Base-by-base conservation (phyloP, 2,113 vertebrate genomes). In the Microcebus lehilahytsara region DNA sequence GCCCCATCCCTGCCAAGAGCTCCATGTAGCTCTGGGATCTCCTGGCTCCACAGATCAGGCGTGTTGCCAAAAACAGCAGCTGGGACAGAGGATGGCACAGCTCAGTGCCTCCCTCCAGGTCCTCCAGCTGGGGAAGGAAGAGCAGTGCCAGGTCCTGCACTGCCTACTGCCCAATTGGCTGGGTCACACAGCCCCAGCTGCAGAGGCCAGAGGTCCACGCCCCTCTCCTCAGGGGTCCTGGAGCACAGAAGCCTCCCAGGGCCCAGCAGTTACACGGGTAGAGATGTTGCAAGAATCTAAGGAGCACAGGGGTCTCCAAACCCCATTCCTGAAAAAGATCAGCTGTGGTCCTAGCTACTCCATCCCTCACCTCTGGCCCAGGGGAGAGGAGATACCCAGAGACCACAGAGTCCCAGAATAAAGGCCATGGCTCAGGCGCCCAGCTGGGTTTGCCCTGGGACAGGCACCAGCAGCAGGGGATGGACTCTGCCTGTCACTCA, bases 51-150 rank as follows among this genome's bases (percentile, higher is more conserved):
- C 62, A 51, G n/a, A 25, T 49, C 42, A 74, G 94, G 86, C 75
- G 27, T 7, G 2, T 1, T 92, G 97, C 88, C 98, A 98, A 85
- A 58, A 87, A 79, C 72, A 23, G 80, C 95, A 97, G 97, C 92
- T 97, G 93, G 79, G 51, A 25, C 42, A 77, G 49, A 67, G 62
- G 71, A 77, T 5, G 89, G 85, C 79, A 64, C 0, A 0, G 88
- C 90, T 85, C 56, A 4, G 80, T 9, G 75, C 66, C 93, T 97
- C 93, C 25, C 0, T 3, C 37, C n/a, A 77, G 92, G 89, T 71
- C 10, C 4, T 85, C 89, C 94, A 89, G 93, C 84, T 93, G 72
- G 78, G 58, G 32, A 71, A 83, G 67, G 71, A 22, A 77, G 80
- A 91, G 17, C 79, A 0, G 4, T 40, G 83, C 93, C 98, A 93